Evolutionary conservation across 2,888 invertebrate genomes (phyloP).

Genomic region (Aquatica leii): DNA sequence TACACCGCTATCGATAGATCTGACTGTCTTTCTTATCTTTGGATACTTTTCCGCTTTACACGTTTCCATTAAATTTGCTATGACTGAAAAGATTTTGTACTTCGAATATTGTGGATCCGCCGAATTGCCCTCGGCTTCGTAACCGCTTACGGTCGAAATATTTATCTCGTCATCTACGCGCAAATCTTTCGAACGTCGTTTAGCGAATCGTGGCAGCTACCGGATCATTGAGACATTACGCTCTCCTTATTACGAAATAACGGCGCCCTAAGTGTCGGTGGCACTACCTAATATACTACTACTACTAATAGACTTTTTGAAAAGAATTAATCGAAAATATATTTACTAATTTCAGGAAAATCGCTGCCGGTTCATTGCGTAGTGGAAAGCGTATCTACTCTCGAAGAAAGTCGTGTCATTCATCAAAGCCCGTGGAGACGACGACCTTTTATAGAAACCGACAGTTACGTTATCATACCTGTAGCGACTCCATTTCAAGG

Average conservation of each 20-base stretch:
- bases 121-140: constrained; percentile 42
- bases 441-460: constrained; percentile 83
- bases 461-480: constrained; percentile 96
- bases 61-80: constrained; percentile 57
- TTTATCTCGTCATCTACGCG: constrained; percentile 52
- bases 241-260: constrained; percentile 20
- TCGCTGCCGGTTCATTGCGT: constrained; percentile 95
- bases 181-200: constrained; percentile 46
- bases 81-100: constrained; percentile 49
- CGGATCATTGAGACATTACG: constrained; percentile 48
- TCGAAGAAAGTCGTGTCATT: constrained; percentile 64
- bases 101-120: constrained; percentile 47
- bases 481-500: constrained; percentile 90
- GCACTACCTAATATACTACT: too few species aligned
- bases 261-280: constrained; percentile 14
- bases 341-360: constrained; percentile 67
- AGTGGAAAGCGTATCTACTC: constrained; percentile 83
- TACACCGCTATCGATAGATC: constrained; percentile 59
- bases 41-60: constrained; percentile 59
- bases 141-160: constrained; percentile 40
- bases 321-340: constrained; percentile 39
- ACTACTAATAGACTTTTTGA: neutral
- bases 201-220: constrained; percentile 46
- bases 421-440: constrained; percentile 72
- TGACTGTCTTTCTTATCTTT: constrained; percentile 59